These are phyloP conservation scores for Brachypodius melanocephalos DNA, from an alignment of 2,113 vertebrate species.

Conservation along the genomic window DNA sequence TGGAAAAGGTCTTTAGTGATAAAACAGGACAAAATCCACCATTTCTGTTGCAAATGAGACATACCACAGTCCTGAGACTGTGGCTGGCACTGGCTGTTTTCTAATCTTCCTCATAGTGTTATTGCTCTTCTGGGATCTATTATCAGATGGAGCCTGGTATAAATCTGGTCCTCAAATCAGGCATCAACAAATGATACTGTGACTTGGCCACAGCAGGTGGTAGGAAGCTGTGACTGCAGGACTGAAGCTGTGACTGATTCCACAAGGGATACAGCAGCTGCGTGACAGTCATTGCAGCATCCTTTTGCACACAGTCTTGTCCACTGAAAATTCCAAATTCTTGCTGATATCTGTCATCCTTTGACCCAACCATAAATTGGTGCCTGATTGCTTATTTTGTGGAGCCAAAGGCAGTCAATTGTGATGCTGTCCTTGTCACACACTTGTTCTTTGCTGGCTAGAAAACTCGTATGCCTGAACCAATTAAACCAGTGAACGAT, in stretches of 20 bases:
- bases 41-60: background rate
- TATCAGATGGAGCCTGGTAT: background rate
- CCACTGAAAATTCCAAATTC: background rate
- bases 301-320: background rate
- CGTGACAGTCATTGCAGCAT: background rate
- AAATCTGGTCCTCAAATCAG: background rate
- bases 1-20: background rate
- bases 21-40: background rate
- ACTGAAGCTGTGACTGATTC: background rate
- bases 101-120: background rate
- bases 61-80: background rate
- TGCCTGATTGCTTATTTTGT: background rate
- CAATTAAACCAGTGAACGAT: constrained; percentile 31
- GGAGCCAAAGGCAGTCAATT: background rate
- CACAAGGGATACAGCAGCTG: background rate
- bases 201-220: background rate
- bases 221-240: background rate
- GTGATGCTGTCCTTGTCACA: background rate
- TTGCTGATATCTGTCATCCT: background rate
- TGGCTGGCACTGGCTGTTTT: background rate
- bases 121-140: background rate
- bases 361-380: background rate
- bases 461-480: background rate
- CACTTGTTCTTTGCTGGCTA: background rate
- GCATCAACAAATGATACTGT: background rate